Conservation (phyloP, 2,888 invertebrate species). For the Opisthograptis luteolata region DNA sequence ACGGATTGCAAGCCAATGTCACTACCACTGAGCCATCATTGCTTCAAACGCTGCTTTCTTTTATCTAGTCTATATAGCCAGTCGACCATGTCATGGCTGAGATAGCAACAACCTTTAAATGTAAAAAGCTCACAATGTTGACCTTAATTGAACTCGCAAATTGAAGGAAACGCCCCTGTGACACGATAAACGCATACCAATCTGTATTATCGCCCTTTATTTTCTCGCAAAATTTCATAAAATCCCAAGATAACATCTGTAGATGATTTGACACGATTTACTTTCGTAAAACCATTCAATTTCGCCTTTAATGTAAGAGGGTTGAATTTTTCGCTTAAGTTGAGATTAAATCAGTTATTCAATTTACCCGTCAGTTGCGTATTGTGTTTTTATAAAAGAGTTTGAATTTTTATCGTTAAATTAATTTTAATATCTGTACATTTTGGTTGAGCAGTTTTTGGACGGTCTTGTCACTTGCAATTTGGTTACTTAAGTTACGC, state of each 20-base stretch:
- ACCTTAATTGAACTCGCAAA: too few relatives aligned
- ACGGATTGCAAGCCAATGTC: too few relatives aligned
- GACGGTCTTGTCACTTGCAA: neutral
- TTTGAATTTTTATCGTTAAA: conserved; percentile 8
- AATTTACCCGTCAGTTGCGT: conserved; percentile 27
- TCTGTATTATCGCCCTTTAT: neutral
- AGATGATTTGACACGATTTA: conserved; percentile 25
- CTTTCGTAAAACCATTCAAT: conserved; percentile 25
- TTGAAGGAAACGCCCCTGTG: neutral
- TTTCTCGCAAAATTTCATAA: conserved; percentile 2
- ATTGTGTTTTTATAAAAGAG: conserved; percentile 14
- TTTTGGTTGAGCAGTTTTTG: conserved; percentile 4
- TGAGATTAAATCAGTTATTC: conserved; percentile 36
- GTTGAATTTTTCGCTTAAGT: conserved; percentile 25
- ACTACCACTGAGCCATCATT: too few relatives aligned
- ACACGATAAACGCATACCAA: neutral
- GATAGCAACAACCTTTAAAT: too few relatives aligned
- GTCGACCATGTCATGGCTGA: too few relatives aligned
- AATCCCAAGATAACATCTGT: conserved; percentile 15
- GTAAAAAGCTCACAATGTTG: too few relatives aligned
- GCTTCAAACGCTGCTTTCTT: too few relatives aligned
- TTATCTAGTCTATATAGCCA: too few relatives aligned
- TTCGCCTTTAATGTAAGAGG: conserved; percentile 31
- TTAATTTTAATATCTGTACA: conserved; percentile 13
- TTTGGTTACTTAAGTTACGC: too few relatives aligned